Conservation (phyloP, 2,113 vertebrate genomes). For the Perca fluviatilis region DNA sequence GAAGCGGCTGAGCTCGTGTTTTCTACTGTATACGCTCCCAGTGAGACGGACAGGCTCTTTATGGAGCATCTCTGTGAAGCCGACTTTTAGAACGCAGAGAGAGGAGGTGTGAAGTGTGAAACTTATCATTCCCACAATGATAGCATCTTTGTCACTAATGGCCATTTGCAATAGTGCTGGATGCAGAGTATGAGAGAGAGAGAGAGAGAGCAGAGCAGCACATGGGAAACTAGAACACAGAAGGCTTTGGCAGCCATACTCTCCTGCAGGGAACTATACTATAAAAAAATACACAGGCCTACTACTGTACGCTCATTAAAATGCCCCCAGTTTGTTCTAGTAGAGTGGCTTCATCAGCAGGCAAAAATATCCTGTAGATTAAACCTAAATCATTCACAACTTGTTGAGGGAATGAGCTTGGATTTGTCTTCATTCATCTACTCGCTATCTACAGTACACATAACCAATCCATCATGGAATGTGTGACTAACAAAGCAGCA, state of each 20-base stretch:
- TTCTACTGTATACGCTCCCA: neutral
- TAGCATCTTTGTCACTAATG: constrained; percentile 55
- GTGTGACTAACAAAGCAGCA: constrained; percentile 20
- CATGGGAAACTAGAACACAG: constrained; percentile 70
- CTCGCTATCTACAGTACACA: neutral
- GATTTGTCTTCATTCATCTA: constrained; percentile 17
- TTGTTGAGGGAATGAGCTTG: constrained; percentile 18
- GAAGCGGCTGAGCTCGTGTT: constrained; percentile 7
- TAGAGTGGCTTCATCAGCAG: constrained; percentile 28
- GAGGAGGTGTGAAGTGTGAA: constrained; percentile 53
- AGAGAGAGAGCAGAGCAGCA: constrained; percentile 30
- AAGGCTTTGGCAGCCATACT: constrained; percentile 63
- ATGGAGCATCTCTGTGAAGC: constrained; percentile 20
- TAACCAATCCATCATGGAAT: constrained; percentile 41
- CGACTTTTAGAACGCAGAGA: constrained; percentile 2
- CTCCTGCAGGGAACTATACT: constrained; percentile 69
- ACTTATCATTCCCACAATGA: constrained; percentile 44
- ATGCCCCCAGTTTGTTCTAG: constrained; percentile 56
- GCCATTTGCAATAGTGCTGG: constrained; percentile 44
- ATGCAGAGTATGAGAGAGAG: constrained; percentile 19
- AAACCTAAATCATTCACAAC: constrained; percentile 51
- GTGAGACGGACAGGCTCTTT: constrained; percentile 26
- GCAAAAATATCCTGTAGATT: constrained; percentile 23
- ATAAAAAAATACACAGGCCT: constrained; percentile 58
- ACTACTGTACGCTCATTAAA: constrained; percentile 70